Percentiles rank a stretch among this genome's conserved stretches.
Conservation (phyloP, 1,140 invertebrate genomes). For the Saccostrea glomerata region DNA sequence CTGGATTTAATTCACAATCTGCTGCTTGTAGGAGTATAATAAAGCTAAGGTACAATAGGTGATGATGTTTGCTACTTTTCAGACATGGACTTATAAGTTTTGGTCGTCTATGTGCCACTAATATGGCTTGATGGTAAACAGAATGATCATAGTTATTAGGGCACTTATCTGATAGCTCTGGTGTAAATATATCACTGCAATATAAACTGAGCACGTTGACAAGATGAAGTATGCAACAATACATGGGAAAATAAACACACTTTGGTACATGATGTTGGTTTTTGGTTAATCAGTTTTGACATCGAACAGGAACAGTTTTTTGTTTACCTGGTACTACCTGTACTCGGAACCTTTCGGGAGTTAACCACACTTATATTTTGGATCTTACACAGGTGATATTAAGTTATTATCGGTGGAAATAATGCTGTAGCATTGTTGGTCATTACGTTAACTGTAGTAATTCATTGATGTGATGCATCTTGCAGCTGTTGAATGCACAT, state of each 20-base stretch:
- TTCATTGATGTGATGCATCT: too few species aligned
- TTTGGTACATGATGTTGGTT: not conserved
- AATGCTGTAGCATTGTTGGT: too few species aligned
- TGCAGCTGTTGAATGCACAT: too few species aligned
- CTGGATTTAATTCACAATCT: slow-evolving; percentile 32
- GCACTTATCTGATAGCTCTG: not conserved
- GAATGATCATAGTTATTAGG: not conserved
- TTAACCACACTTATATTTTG: too few species aligned
- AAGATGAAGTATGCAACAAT: not conserved
- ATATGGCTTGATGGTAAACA: not conserved
- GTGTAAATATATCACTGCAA: not conserved
- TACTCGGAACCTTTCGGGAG: too few species aligned
- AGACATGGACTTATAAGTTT: not conserved
- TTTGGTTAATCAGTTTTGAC: too few species aligned
- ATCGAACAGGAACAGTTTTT: too few species aligned
- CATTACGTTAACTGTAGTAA: too few species aligned
- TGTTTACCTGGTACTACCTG: too few species aligned
- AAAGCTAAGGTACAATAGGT: slow-evolving; percentile 12
- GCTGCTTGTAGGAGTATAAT: slow-evolving; percentile 25
- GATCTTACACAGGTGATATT: too few species aligned
- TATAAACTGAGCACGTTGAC: slow-evolving; percentile 8
- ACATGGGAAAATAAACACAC: slow-evolving; percentile 3
- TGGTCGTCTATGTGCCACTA: not conserved
- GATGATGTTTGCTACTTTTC: not conserved
- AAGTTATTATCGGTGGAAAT: too few species aligned